These are phyloP conservation scores for Nemurella pictetii DNA, from an alignment of 2,888 invertebrate genomes.

Conservation along the genomic window DNA sequence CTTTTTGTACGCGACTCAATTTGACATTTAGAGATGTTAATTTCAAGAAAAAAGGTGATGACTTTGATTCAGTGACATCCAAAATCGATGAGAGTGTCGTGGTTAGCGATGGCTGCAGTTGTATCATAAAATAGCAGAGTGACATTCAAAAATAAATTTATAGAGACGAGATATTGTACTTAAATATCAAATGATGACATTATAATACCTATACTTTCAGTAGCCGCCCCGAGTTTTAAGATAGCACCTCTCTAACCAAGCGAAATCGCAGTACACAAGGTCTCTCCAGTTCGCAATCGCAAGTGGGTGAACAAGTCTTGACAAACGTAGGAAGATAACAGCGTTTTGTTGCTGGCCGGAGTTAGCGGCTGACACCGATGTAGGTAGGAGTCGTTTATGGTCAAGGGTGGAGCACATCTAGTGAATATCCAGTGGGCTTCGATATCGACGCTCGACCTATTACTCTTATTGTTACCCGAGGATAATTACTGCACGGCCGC, in stretches of 20 bases:
- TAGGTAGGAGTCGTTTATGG: slow-evolving; percentile 24
- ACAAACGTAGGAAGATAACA: slow-evolving; percentile 22
- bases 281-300: neutral
- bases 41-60: neutral
- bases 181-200: neutral
- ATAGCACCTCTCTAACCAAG: neutral
- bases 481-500: slow-evolving; percentile 12
- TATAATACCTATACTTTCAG: neutral
- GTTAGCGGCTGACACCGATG: neutral
- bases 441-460: neutral
- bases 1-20: neutral
- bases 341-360: neutral
- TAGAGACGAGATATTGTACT: neutral
- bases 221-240: neutral
- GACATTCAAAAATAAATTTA: neutral
- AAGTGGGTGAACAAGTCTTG: slow-evolving; percentile 23
- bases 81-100: too few species aligned
- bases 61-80: neutral
- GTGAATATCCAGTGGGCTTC: slow-evolving; percentile 8
- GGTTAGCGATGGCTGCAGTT: neutral
- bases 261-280: neutral
- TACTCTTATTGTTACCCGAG: neutral
- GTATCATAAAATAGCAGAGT: neutral
- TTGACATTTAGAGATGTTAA: neutral
- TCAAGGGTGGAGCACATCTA: slow-evolving; percentile 23